These are phyloP conservation scores for Monopis laevigella DNA, from an alignment of 2,888 invertebrate genomes.

Conservation along the genomic window DNA sequence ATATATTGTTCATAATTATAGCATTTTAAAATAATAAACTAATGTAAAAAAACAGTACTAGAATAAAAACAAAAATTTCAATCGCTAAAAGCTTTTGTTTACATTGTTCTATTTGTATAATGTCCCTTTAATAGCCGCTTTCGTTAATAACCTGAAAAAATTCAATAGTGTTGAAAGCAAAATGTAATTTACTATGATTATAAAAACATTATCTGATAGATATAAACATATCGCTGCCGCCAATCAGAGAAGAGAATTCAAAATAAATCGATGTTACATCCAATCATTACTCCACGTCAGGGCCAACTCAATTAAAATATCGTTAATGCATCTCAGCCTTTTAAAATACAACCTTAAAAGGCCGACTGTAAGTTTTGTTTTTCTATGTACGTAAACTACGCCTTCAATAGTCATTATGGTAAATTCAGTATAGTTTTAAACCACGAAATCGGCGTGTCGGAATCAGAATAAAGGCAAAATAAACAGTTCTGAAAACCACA, in stretches of 20 bases:
- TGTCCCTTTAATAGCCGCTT: too few species aligned
- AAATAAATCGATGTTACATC: conserved; percentile 67
- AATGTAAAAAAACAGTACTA: too few species aligned
- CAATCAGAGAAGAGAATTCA: conserved; percentile 65
- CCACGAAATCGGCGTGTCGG: conserved; percentile 64
- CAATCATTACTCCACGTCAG: conserved; percentile 67
- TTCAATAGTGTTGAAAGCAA: conserved; percentile 8
- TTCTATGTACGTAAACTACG: conserved; percentile 28
- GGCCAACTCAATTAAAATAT: conserved; percentile 68
- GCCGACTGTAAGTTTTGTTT: conserved; percentile 29
- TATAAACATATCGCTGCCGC: conserved; percentile 61
- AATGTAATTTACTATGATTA: conserved; percentile 32
- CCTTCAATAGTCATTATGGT: conserved; percentile 63
- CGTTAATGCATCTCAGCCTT: conserved; percentile 48
- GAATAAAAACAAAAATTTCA: too few species aligned
- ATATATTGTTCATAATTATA: too few species aligned
- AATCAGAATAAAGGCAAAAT: conserved; percentile 62
- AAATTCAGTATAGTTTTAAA: conserved; percentile 59
- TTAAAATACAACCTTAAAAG: conserved; percentile 39
- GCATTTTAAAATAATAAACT: too few species aligned
- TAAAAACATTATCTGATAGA: conserved; percentile 60
- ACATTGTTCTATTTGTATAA: too few species aligned
- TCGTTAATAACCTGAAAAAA: conserved; percentile 6
- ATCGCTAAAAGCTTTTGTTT: too few species aligned
- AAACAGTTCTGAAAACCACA: conserved; percentile 51